phyloP scores from a whole-genome alignment of 2,797 vertebrate species.

The Clarias platycephalus region DNA sequence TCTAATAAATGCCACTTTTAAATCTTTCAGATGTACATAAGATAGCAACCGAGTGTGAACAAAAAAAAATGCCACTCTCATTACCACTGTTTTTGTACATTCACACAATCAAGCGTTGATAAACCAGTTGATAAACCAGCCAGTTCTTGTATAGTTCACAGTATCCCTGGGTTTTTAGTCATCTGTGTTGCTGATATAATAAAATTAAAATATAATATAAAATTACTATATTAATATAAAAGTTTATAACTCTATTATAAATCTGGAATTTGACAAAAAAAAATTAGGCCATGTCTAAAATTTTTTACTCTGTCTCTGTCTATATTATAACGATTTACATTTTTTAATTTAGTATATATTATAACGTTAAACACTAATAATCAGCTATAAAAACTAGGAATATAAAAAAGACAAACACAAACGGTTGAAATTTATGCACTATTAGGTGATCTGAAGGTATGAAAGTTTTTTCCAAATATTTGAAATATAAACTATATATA shows the following conservation, averaged over 20 bases:
- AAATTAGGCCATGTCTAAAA: neutral
- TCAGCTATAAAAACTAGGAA: too few species aligned
- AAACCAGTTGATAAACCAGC: neutral
- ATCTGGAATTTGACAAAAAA: neutral
- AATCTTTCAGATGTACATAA: neutral
- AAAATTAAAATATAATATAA: too few species aligned
- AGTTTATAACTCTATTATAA: neutral
- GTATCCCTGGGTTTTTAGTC: neutral
- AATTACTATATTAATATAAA: too few species aligned
- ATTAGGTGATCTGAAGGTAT: neutral
- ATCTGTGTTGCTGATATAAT: neutral
- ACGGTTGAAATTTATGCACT: neutral
- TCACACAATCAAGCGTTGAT: neutral
- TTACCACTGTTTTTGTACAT: neutral
- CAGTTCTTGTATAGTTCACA: neutral
- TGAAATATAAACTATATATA: neutral
- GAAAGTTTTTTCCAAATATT: neutral
- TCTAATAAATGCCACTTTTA: neutral
- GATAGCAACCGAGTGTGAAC: neutral
- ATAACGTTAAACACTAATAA: neutral
- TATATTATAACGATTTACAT: too few species aligned
- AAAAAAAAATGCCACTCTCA: neutral
- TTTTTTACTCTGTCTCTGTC: too few species aligned
- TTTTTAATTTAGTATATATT: neutral
- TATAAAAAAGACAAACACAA: too few species aligned